phyloP scores from a whole-genome alignment of 2,888 invertebrate genomes.

The Camptogramma bilineatum region DNA sequence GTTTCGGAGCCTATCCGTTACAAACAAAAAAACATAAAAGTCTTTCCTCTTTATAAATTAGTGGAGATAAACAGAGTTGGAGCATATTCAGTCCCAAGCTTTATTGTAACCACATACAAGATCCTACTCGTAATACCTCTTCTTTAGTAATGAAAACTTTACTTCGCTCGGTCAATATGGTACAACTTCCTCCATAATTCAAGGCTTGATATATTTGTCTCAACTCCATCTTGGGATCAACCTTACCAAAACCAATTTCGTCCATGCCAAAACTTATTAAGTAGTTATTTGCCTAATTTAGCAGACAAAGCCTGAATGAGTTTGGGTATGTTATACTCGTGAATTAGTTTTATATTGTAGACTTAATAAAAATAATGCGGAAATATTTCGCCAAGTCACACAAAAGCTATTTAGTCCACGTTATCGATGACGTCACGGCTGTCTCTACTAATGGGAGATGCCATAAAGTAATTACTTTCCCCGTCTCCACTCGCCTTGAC shows the following conservation, averaged over 20 bases:
- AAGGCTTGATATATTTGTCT: not conserved
- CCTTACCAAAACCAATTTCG: not conserved
- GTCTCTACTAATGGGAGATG: slow-evolving; percentile 30
- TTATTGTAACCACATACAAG: too few relatives aligned
- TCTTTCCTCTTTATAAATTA: too few relatives aligned
- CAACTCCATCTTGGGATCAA: not conserved
- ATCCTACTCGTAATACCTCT: too few relatives aligned
- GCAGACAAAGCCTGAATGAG: not conserved
- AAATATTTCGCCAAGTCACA: slow-evolving; percentile 2
- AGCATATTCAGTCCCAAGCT: too few relatives aligned
- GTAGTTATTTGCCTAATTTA: not conserved
- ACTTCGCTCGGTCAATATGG: too few relatives aligned
- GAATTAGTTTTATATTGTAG: not conserved
- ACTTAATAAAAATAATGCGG: too few relatives aligned
- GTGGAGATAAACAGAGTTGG: too few relatives aligned
- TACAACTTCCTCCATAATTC: too few relatives aligned
- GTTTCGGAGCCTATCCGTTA: too few relatives aligned
- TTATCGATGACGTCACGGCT: slow-evolving; percentile 24
- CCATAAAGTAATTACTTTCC: slow-evolving; percentile 25
- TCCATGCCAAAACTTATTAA: not conserved
- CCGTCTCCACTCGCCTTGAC: slow-evolving; percentile 13
- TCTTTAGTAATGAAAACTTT: too few relatives aligned
- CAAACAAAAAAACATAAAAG: too few relatives aligned
- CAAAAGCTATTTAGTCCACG: slow-evolving; percentile 11
- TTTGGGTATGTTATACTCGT: not conserved